Evolutionary conservation across 1,140 invertebrate genomes (phyloP).

Genomic region (Drosophila erecta): DNA sequence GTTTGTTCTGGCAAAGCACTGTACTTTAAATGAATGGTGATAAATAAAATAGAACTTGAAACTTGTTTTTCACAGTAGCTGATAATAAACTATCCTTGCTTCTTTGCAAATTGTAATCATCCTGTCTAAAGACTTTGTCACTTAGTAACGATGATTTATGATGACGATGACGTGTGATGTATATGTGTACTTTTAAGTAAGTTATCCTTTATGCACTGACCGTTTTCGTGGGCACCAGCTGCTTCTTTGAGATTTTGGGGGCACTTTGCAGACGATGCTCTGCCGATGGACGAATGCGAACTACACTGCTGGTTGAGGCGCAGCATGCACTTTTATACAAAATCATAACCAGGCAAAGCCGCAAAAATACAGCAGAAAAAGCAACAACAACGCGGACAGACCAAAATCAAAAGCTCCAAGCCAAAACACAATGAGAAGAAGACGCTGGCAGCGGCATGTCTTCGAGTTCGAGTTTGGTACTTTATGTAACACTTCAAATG

Average conservation of each 20-base stretch:
- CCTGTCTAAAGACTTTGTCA: slow-evolving; percentile 7
- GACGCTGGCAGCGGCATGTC: slow-evolving; percentile 43
- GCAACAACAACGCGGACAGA: slow-evolving; percentile 40
- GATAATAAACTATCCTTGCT: neutral
- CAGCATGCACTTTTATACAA: slow-evolving; percentile 81
- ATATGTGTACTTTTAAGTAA: neutral
- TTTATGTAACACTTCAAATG: slow-evolving; percentile 79
- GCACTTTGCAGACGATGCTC: slow-evolving; percentile 60
- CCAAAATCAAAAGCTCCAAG: slow-evolving; percentile 61
- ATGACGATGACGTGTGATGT: neutral
- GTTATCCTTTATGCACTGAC: slow-evolving; percentile 59
- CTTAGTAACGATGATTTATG: neutral
- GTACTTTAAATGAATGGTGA: neutral
- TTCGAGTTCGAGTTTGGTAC: slow-evolving; percentile 50
- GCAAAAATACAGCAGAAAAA: slow-evolving; percentile 28
- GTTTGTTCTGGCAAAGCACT: neutral
- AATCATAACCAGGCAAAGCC: slow-evolving; percentile 63
- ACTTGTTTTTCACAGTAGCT: neutral
- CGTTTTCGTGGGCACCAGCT: slow-evolving; percentile 66
- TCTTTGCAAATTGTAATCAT: neutral
- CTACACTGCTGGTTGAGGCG: slow-evolving; percentile 64
- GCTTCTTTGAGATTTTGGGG: slow-evolving; percentile 34
- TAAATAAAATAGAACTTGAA: neutral
- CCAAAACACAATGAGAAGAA: slow-evolving; percentile 55
- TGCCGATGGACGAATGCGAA: slow-evolving; percentile 76